phyloP scores from a whole-genome alignment of 2,113 vertebrate species.

The Uria aalge region DNA sequence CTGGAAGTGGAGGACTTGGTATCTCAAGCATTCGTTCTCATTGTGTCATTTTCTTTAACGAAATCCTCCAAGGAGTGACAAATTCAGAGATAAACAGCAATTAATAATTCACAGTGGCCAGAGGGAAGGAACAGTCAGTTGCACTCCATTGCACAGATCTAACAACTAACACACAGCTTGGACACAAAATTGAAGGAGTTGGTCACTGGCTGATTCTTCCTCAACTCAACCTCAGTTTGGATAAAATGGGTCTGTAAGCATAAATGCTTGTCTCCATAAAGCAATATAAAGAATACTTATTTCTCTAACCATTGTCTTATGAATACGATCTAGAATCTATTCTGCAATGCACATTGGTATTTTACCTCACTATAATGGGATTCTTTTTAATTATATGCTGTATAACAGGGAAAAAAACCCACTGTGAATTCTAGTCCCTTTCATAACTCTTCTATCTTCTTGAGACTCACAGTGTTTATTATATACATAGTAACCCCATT shows the following conservation, averaged over 20 bases:
- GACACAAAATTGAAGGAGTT: background rate
- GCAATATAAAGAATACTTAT: background rate
- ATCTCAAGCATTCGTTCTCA: background rate
- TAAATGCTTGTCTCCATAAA: background rate
- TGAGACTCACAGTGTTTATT: background rate
- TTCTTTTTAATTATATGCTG: background rate
- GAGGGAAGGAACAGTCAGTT: background rate
- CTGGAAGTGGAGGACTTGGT: background rate
- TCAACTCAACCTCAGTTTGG: background rate
- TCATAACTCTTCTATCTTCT: background rate
- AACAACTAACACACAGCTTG: background rate
- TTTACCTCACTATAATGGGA: background rate
- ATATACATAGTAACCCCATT: rapidly evolving
- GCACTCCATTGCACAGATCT: background rate
- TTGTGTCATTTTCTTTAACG: background rate
- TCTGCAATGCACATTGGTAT: background rate
- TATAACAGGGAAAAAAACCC: background rate
- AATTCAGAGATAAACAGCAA: slow-evolving; percentile 46
- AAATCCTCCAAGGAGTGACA: slow-evolving; percentile 29
- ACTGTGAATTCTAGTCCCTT: background rate
- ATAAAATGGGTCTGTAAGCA: background rate
- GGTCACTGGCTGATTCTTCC: background rate
- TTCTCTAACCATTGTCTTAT: background rate
- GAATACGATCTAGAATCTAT: background rate
- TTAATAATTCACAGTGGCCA: slow-evolving; percentile 49